Conservation (phyloP, 2,113 vertebrate species). For the Nothocercus nigrocapillus region DNA sequence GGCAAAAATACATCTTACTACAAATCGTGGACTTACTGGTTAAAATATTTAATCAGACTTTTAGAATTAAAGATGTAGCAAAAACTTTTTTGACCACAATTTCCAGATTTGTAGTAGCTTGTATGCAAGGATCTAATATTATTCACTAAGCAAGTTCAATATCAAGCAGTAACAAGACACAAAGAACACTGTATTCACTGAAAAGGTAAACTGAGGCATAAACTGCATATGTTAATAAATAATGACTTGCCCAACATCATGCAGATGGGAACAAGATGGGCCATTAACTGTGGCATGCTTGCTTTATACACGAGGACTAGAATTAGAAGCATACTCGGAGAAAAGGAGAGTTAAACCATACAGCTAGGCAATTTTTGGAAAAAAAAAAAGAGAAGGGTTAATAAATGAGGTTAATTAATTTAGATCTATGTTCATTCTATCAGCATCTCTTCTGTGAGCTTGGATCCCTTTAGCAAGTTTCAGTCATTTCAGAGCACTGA, state of each 20-base stretch:
- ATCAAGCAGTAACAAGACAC: not conserved
- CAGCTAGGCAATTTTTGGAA: not conserved
- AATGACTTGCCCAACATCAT: not conserved
- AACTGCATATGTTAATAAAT: conserved; percentile 2
- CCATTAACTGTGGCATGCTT: not conserved
- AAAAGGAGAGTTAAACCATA: not conserved
- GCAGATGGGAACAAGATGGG: conserved; percentile 1
- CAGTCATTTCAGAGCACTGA: not conserved
- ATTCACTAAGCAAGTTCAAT: not conserved
- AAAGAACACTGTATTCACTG: not conserved
- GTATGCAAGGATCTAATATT: not conserved
- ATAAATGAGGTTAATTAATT: not conserved
- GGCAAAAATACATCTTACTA: not conserved
- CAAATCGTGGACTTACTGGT: not conserved
- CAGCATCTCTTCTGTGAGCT: not conserved
- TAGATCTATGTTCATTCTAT: not conserved
- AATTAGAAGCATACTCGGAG: not conserved
- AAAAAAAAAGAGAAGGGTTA: no score
- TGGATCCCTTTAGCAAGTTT: not conserved
- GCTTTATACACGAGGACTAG: not conserved
- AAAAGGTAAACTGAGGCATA: not conserved
- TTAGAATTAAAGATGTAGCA: not conserved
- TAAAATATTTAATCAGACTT: not conserved
- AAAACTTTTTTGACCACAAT: not conserved
- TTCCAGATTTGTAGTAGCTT: not conserved